A percentile compares a stretch with the other conserved stretches of the same genome.
These are phyloP conservation scores for Drosophila nasuta DNA, from an alignment of 1,140 invertebrate species.

Conservation along the genomic window DNA sequence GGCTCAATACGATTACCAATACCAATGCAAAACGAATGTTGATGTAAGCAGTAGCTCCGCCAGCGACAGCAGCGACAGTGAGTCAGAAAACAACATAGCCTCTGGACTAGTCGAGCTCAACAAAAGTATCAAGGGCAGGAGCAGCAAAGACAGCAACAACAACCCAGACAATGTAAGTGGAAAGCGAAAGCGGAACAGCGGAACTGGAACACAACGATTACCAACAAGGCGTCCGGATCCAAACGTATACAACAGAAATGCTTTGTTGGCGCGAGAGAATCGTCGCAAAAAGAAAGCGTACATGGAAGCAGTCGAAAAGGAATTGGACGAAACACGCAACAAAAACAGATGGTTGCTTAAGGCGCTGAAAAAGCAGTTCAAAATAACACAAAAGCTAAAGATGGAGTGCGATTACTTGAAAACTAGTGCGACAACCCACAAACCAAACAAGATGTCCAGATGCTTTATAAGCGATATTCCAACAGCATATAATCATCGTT, in stretches of 20 bases:
- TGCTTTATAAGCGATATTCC: conserved; percentile 8
- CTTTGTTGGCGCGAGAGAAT: conserved; percentile 87
- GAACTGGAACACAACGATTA: conserved; percentile 37
- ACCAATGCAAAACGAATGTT: conserved; percentile 46
- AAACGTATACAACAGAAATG: conserved; percentile 85
- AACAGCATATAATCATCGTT: conserved; percentile 11
- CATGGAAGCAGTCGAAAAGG: conserved; percentile 86
- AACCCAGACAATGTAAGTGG: conserved; percentile 23
- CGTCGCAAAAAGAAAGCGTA: conserved; percentile 87
- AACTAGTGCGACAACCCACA: conserved; percentile 53
- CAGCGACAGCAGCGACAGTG: conserved; percentile 49
- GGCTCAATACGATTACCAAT: conserved; percentile 50
- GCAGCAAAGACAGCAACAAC: conserved; percentile 1
- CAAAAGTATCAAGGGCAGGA: not conserved
- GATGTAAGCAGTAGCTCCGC: conserved; percentile 52
- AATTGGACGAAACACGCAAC: conserved; percentile 82
- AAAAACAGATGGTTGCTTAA: conserved; percentile 85
- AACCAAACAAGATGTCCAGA: conserved; percentile 3
- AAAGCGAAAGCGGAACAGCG: conserved; percentile 31
- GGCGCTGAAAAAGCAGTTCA: conserved; percentile 85
- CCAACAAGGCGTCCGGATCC: conserved; percentile 73
- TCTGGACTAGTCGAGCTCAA: conserved; percentile 4
- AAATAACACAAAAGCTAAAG: conserved; percentile 85
- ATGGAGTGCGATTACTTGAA: conserved; percentile 86
- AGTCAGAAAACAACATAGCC: conserved; percentile 35